phyloP scores from a whole-genome alignment of 1,140 invertebrate species.

The Pentalonia nigronervosa region DNA sequence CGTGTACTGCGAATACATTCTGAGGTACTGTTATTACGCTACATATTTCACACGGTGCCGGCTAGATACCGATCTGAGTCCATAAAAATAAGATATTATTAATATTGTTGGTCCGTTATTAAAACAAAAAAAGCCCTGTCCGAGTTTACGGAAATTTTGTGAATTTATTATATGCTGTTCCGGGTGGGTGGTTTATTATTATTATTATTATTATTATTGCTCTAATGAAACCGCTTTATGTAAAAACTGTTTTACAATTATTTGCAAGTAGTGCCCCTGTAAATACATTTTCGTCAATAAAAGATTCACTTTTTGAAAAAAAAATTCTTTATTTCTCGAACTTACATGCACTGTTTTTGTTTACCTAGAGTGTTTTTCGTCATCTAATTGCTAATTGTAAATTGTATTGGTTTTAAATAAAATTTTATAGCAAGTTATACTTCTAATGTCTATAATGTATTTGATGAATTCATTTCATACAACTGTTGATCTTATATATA shows the following conservation, averaged over 20 bases:
- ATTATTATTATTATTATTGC: slow-evolving; percentile 28
- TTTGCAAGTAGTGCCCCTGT: neutral
- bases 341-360: neutral
- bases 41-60: slow-evolving; percentile 47
- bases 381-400: neutral
- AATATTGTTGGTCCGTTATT: slow-evolving; percentile 50
- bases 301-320: neutral
- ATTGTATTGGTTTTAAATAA: neutral
- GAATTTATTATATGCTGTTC: slow-evolving; percentile 43
- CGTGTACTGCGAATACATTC: slow-evolving; percentile 44
- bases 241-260: neutral
- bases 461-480: neutral
- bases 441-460: neutral
- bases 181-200: neutral
- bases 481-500: neutral
- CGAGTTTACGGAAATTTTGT: slow-evolving; percentile 30
- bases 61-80: slow-evolving; percentile 49
- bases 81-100: slow-evolving; percentile 53
- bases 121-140: slow-evolving; percentile 46
- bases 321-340: neutral
- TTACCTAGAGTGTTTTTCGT: neutral
- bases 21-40: slow-evolving; percentile 50
- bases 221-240: slow-evolving; percentile 2
- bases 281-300: neutral
- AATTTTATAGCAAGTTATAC: neutral